Evolutionary conservation across 2,113 vertebrate species (phyloP).

Genomic region (Eulacestoma nigropectus): DNA sequence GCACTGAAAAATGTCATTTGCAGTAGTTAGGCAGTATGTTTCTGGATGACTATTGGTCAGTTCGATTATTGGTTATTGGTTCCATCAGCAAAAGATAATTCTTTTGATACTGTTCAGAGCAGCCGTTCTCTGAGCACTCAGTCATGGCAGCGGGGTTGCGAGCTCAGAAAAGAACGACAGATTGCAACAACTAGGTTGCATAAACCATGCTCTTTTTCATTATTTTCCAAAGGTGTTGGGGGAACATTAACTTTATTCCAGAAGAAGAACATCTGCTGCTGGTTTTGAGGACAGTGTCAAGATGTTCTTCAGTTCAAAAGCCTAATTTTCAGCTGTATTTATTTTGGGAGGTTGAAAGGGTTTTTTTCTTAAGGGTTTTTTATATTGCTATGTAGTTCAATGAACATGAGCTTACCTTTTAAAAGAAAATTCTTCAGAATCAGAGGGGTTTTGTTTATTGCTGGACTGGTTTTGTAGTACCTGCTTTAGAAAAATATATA

Average conservation of each 20-base stretch:
- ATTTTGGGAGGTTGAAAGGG: conserved; percentile 31
- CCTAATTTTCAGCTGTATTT: conserved; percentile 32
- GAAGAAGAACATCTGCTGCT: conserved; percentile 10
- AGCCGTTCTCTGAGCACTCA: not conserved
- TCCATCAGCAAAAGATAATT: not conserved
- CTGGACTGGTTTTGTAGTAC: not conserved
- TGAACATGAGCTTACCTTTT: not conserved
- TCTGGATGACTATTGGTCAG: not conserved
- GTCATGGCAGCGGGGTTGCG: not conserved
- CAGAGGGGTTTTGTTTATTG: not conserved
- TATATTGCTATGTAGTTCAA: not conserved
- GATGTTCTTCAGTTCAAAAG: conserved; percentile 27
- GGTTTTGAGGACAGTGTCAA: conserved; percentile 24
- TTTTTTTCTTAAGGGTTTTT: not conserved
- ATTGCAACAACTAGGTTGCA: not conserved
- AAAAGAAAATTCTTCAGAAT: not conserved
- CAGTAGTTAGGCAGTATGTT: not conserved
- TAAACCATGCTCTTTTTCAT: not conserved
- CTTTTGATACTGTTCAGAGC: not conserved
- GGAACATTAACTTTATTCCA: not conserved
- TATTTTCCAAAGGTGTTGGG: not conserved
- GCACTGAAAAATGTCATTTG: not conserved
- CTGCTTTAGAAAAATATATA: not conserved
- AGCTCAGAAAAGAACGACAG: not conserved
- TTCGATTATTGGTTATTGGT: not conserved